phyloP scores from a whole-genome alignment of 2,113 vertebrate genomes.

The Mola mola region DNA sequence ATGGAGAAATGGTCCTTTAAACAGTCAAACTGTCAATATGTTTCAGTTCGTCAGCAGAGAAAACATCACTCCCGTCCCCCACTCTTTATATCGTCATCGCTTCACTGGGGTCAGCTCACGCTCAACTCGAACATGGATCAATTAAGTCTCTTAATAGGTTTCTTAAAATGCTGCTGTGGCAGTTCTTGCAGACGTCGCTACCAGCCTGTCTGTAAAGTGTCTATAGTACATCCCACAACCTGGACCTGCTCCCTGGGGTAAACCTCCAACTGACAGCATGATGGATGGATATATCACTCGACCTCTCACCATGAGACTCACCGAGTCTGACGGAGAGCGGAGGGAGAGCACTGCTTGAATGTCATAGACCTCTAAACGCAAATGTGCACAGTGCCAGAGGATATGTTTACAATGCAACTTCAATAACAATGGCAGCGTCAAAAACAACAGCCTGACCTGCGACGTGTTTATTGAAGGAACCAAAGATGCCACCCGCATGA shows the following conservation, averaged over 20 bases:
- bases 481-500: neutral
- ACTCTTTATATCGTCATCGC: slow-evolving; percentile 17
- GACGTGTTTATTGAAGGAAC: neutral
- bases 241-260: slow-evolving; percentile 28
- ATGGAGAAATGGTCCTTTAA: neutral
- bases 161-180: slow-evolving; percentile 47
- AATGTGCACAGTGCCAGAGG: neutral
- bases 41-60: slow-evolving; percentile 18
- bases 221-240: slow-evolving; percentile 25
- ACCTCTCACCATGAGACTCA: slow-evolving; percentile 54
- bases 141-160: slow-evolving; percentile 71
- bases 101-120: slow-evolving; percentile 38
- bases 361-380: slow-evolving; percentile 11
- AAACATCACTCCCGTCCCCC: slow-evolving; percentile 28
- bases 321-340: neutral
- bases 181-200: slow-evolving; percentile 29
- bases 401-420: slow-evolving; percentile 15
- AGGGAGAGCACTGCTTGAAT: neutral
- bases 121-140: slow-evolving; percentile 36
- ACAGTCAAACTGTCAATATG: slow-evolving; percentile 19
- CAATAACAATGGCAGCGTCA: slow-evolving; percentile 7
- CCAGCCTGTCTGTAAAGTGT: slow-evolving; percentile 54
- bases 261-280: slow-evolving; percentile 68
- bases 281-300: slow-evolving; percentile 63
- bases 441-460: neutral